Conservation (phyloP, 2,888 invertebrate genomes). For the Epirrhoe alternata region DNA sequence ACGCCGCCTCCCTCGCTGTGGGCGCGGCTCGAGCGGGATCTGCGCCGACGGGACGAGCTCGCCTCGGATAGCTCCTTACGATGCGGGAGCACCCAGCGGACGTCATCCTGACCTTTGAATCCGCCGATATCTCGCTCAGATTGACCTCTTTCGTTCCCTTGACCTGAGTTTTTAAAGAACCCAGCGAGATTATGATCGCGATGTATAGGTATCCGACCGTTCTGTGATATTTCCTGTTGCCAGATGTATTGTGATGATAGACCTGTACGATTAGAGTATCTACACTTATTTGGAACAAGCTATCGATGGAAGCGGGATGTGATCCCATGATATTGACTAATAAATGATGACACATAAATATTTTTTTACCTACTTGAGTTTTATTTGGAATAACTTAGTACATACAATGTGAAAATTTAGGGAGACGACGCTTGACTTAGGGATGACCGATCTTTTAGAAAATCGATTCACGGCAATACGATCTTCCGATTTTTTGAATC, state of each 20-base stretch:
- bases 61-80: background rate
- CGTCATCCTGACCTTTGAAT: no score
- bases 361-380: background rate
- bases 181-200: background rate
- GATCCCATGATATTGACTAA: background rate
- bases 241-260: background rate
- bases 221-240: background rate
- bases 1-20: background rate
- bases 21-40: constrained; percentile 5
- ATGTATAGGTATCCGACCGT: background rate
- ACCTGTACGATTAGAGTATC: background rate
- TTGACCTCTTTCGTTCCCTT: background rate
- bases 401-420: no score
- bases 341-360: no score
- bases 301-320: background rate
- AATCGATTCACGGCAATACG: no score
- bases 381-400: no score
- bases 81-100: no score
- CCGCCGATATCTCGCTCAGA: no score
- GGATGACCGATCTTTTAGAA: no score
- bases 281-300: background rate
- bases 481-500: no score
- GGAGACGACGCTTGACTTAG: no score
- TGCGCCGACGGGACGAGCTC: background rate
- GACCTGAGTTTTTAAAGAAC: background rate